These are phyloP conservation scores for Acrossocheilus wenchowensis DNA, from an alignment of 2,797 vertebrate species.

Conservation along the genomic window DNA sequence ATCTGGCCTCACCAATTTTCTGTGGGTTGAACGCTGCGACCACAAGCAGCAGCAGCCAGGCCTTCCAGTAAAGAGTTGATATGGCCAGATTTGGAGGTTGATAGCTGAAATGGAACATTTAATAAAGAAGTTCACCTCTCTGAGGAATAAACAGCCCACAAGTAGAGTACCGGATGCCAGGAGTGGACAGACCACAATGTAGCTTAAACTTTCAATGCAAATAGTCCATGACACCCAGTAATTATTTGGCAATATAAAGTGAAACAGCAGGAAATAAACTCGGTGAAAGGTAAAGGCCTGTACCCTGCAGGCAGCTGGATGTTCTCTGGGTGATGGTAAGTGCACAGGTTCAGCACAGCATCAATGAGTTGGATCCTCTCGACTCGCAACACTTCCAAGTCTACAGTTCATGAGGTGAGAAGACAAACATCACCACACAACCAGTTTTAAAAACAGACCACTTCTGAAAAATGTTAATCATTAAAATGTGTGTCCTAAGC, in stretches of 20 bases:
- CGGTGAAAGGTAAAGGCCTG: neutral
- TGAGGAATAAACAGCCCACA: constrained; percentile 30
- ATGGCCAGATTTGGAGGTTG: constrained; percentile 96
- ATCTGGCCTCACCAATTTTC: constrained; percentile 86
- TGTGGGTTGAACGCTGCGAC: constrained; percentile 97
- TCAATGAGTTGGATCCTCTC: constrained; percentile 96
- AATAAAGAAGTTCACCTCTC: constrained; percentile 50
- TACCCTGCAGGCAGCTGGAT: constrained; percentile 98
- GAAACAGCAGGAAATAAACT: constrained; percentile 23
- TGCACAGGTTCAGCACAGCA: constrained; percentile 95
- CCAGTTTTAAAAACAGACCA: neutral
- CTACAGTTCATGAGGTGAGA: constrained; percentile 68
- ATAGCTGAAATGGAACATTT: constrained; percentile 81
- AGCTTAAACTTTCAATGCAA: constrained; percentile 14
- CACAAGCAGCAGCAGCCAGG: constrained; percentile 94
- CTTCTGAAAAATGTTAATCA: neutral
- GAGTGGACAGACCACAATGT: constrained; percentile 20
- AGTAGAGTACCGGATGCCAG: neutral
- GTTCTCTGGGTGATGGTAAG: constrained; percentile 98
- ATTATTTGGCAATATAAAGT: constrained; percentile 32
- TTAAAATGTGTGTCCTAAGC: neutral
- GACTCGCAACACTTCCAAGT: constrained; percentile 93
- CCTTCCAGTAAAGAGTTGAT: constrained; percentile 97
- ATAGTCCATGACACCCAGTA: neutral
- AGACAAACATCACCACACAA: neutral